A percentile compares a stretch with the other conserved stretches of the same genome.
These are phyloP conservation scores for Netelia virgata DNA, from an alignment of 2,888 invertebrate genomes.

Conservation along the genomic window DNA sequence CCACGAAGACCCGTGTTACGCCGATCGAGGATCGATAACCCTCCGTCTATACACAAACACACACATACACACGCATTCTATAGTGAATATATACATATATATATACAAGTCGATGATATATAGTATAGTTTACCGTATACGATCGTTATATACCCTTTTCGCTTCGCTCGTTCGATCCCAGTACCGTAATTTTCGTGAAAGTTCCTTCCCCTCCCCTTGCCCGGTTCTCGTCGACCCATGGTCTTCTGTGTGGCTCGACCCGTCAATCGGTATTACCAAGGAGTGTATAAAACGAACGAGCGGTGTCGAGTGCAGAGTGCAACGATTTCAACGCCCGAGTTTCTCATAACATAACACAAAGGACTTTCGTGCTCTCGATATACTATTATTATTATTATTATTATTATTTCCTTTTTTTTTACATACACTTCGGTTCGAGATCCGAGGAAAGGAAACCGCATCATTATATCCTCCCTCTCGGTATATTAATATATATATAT, in stretches of 20 bases:
- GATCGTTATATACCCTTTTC: constrained; percentile 54
- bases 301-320: constrained; percentile 53
- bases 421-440: constrained; percentile 1
- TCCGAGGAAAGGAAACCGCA: constrained; percentile 33
- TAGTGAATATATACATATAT: constrained; percentile 21
- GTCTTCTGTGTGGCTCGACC: background rate
- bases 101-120: constrained; percentile 32
- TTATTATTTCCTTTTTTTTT: background rate
- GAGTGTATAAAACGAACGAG: constrained; percentile 53
- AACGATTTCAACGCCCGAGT: constrained; percentile 55
- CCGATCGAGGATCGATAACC: constrained; percentile 51
- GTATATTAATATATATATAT: background rate
- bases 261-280: constrained; percentile 50
- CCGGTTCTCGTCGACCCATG: background rate
- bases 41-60: constrained; percentile 3
- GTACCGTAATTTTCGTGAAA: constrained; percentile 70
- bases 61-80: background rate
- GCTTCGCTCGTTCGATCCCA: constrained; percentile 47
- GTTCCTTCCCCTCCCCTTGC: constrained; percentile 55
- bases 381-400: background rate
- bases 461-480: constrained; percentile 28
- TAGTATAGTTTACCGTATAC: constrained; percentile 40
- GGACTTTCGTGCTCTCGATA: constrained; percentile 46
- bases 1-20: constrained; percentile 47
- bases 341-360: constrained; percentile 53